Conservation (phyloP, 2,888 invertebrate genomes). For the Pristionchus exspectatus region DNA sequence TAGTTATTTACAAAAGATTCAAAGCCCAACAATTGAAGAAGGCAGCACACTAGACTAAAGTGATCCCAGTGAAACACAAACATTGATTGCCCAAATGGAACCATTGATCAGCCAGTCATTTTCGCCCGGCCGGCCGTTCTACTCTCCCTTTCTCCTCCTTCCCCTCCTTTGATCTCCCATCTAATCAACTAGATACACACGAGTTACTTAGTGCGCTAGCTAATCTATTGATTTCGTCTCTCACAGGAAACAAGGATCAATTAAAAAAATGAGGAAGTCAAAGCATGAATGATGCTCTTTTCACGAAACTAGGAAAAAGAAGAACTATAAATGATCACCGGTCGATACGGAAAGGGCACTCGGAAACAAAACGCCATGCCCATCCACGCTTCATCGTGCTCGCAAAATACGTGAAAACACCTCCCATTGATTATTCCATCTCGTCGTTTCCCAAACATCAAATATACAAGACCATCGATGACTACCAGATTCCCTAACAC, state of each 20-base stretch:
- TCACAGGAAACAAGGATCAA: background rate
- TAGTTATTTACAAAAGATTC: background rate
- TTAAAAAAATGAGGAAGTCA: background rate
- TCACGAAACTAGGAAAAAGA: no score
- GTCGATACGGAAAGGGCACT: no score
- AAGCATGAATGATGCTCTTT: no score
- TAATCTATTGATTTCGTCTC: background rate
- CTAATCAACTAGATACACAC: slow-evolving; percentile 37
- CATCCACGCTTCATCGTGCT: background rate
- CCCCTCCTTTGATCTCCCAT: background rate
- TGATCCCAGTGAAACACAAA: background rate
- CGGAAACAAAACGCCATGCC: background rate
- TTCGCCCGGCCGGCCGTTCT: background rate
- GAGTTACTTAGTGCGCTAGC: background rate
- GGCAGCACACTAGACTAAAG: background rate
- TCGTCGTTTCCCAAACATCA: background rate
- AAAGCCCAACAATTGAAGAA: background rate
- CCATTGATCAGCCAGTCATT: background rate
- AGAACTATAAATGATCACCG: no score
- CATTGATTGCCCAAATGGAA: background rate
- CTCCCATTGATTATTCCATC: background rate
- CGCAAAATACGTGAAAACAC: background rate
- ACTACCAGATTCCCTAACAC: slow-evolving; percentile 69
- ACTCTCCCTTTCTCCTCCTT: background rate
- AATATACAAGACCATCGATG: background rate